Percentiles rank a stretch among this genome's conserved stretches.
Evolutionary conservation across 2,113 vertebrate species (phyloP).

Genomic region (Sebastes fasciatus): DNA sequence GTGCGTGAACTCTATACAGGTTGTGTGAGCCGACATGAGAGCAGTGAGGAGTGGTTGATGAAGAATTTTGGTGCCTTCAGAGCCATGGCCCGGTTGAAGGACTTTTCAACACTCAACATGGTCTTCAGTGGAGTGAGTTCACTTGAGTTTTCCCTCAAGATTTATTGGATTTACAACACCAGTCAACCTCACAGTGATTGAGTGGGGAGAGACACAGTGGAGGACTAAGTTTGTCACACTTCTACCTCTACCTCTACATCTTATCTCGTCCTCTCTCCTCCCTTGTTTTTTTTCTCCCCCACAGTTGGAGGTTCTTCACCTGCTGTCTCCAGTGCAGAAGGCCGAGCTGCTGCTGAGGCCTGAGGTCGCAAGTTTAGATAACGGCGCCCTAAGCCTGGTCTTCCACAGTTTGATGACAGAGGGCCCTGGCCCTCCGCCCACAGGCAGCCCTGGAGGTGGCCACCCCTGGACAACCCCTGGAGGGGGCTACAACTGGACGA

Average conservation of each 20-base stretch:
- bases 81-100: slow-evolving; percentile 73
- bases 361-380: slow-evolving; percentile 64
- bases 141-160: not conserved
- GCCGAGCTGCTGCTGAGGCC: slow-evolving; percentile 80
- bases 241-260: not conserved
- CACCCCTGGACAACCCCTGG: slow-evolving; percentile 20
- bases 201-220: not conserved
- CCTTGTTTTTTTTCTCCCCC: not conserved
- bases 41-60: slow-evolving; percentile 80
- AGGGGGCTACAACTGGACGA: slow-evolving; percentile 6
- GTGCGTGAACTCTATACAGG: slow-evolving; percentile 57
- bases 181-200: not conserved
- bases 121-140: slow-evolving; percentile 82
- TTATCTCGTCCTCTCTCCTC: too few relatives aligned
- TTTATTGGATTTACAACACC: not conserved
- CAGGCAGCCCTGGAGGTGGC: not conserved
- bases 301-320: slow-evolving; percentile 82
- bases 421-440: slow-evolving; percentile 13
- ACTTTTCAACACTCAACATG: slow-evolving; percentile 79
- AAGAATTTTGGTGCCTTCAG: slow-evolving; percentile 85
- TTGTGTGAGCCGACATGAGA: slow-evolving; percentile 68
- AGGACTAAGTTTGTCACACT: not conserved
- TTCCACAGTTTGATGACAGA: slow-evolving; percentile 74
- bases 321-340: slow-evolving; percentile 80
- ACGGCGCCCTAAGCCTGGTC: slow-evolving; percentile 72